phyloP scores from a whole-genome alignment of 2,888 invertebrate genomes.

The Arge pagana region DNA sequence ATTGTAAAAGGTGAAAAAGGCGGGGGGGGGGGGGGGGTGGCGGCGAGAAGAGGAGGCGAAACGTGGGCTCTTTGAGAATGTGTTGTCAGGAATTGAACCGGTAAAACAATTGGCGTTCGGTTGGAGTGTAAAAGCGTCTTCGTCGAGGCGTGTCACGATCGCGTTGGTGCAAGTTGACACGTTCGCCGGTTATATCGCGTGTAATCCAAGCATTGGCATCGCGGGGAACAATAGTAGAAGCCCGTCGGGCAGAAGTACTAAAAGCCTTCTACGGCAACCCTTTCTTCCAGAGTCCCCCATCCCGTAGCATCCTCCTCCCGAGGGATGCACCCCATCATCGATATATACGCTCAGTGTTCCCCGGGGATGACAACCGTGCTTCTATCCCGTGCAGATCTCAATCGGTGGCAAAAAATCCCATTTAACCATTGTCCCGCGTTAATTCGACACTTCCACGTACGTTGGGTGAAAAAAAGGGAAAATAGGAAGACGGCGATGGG shows the following conservation, averaged over 20 bases:
- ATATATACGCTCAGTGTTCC: conserved; percentile 46
- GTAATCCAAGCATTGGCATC: conserved; percentile 4
- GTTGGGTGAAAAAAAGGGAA: conserved; percentile 17
- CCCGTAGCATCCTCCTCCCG: conserved; percentile 29
- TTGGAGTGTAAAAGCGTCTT: no score
- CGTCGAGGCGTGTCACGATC: no score
- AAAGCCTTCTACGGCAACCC: conserved; percentile 54
- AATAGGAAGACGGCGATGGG: no score
- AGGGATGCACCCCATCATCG: conserved; percentile 56
- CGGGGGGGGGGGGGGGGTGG: conserved; percentile 17
- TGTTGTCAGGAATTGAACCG: no score
- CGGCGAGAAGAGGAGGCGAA: not conserved
- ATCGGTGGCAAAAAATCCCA: conserved; percentile 57
- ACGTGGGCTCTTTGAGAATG: no score
- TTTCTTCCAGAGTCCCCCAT: no score
- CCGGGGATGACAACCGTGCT: conserved; percentile 51
- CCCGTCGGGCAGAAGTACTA: conserved; percentile 42
- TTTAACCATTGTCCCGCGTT: conserved; percentile 53
- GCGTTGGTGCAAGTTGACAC: not conserved
- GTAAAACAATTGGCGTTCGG: no score
- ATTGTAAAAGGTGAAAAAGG: not conserved
- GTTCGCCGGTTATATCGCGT: not conserved
- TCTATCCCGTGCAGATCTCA: conserved; percentile 48
- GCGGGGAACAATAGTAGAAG: conserved; percentile 2
- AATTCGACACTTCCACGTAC: conserved; percentile 39